Evolutionary conservation across 30 jellyfish, hydroid and myxozoan species (phyloP).

Genomic region (Turritopsis dohrnii): DNA sequence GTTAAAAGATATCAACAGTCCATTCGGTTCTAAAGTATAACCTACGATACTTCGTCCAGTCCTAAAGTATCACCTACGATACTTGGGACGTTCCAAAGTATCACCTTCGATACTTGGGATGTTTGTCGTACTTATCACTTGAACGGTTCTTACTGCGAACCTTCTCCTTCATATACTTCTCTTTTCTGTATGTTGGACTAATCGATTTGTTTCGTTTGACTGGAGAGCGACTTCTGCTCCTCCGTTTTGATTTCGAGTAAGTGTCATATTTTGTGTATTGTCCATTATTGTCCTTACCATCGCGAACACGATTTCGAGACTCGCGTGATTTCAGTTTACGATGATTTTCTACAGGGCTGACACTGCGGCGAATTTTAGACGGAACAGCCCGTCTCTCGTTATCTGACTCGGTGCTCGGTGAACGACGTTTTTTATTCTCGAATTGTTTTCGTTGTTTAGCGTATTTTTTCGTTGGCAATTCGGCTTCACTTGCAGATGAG

Average conservation of each 20-base stretch:
- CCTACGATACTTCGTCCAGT: neutral
- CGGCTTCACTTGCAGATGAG: conserved; percentile 53
- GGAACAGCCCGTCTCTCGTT: conserved; percentile 42
- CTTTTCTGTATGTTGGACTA: conserved; percentile 4
- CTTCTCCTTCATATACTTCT: neutral
- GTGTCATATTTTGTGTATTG: conserved; percentile 51
- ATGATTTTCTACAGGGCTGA: conserved; percentile 20
- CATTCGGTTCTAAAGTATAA: neutral
- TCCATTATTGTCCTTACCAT: conserved; percentile 45
- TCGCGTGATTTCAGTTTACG: conserved; percentile 4
- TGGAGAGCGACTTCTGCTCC: conserved; percentile 49
- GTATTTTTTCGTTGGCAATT: conserved; percentile 48
- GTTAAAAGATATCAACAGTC: neutral
- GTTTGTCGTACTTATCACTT: conserved; percentile 13
- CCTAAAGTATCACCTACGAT: neutral
- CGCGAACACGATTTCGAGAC: neutral
- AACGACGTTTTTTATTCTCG: conserved; percentile 18
- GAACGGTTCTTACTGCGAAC: neutral
- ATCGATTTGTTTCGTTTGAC: conserved; percentile 29
- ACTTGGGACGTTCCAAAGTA: neutral
- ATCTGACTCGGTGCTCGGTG: conserved; percentile 39
- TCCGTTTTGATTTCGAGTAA: conserved; percentile 31
- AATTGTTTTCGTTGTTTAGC: conserved; percentile 25
- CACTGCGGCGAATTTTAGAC: conserved; percentile 51
- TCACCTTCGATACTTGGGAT: neutral